A percentile compares a stretch with the other conserved stretches of the same genome.
Conservation (phyloP, 1,140 invertebrate species). For the Drosophila murphyi region DNA sequence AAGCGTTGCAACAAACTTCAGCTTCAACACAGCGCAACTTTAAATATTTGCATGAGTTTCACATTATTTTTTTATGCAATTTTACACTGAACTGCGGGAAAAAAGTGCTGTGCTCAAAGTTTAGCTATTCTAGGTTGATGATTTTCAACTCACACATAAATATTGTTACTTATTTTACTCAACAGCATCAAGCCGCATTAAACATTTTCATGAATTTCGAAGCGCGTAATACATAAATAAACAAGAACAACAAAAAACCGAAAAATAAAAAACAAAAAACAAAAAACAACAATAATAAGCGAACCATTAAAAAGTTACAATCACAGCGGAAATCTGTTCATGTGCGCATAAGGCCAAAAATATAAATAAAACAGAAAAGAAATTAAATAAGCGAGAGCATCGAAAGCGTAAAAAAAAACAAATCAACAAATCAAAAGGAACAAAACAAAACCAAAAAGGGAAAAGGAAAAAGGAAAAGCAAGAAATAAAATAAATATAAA, state of each 20-base stretch:
- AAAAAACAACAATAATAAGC: slow-evolving; percentile 19
- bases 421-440: slow-evolving; percentile 30
- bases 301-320: slow-evolving; percentile 67
- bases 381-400: slow-evolving; percentile 52
- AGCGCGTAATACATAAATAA: slow-evolving; percentile 43
- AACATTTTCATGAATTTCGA: slow-evolving; percentile 28
- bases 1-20: slow-evolving; percentile 53
- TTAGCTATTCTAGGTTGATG: not conserved
- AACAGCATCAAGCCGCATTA: slow-evolving; percentile 30
- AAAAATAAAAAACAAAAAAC: no score
- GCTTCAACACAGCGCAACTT: slow-evolving; percentile 16
- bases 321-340: slow-evolving; percentile 48
- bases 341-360: slow-evolving; percentile 13
- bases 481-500: not conserved
- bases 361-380: slow-evolving; percentile 30
- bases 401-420: slow-evolving; percentile 34
- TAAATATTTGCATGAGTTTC: slow-evolving; percentile 16
- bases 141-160: not conserved
- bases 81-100: not conserved
- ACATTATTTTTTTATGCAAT: not conserved
- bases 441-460: slow-evolving; percentile 36
- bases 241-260: slow-evolving; percentile 19
- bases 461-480: slow-evolving; percentile 7
- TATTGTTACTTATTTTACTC: slow-evolving; percentile 22
- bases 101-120: not conserved